These are phyloP conservation scores for Anableps anableps DNA, from an alignment of 2,797 vertebrate genomes.

Conservation along the genomic window DNA sequence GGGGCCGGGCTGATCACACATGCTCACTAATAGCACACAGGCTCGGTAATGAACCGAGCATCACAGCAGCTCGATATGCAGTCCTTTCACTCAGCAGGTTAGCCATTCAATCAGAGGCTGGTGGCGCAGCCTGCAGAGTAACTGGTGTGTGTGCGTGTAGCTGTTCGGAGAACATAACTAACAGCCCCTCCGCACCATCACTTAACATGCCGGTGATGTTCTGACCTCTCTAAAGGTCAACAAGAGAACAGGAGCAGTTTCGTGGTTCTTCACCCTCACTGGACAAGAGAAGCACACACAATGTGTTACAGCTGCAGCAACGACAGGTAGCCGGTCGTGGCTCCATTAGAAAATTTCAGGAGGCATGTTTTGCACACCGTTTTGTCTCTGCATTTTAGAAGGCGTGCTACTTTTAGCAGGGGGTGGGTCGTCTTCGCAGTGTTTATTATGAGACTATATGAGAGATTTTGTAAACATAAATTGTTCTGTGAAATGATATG, in stretches of 20 bases:
- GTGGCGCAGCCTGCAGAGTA: slow-evolving; percentile 41
- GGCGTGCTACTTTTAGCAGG: background rate
- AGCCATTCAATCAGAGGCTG: slow-evolving; percentile 37
- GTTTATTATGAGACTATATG: background rate
- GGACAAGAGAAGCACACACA: background rate
- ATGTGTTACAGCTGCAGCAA: background rate
- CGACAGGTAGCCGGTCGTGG: background rate
- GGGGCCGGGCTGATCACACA: slow-evolving; percentile 48
- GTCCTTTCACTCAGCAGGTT: slow-evolving; percentile 62
- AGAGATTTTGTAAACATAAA: slow-evolving; percentile 1
- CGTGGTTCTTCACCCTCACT: slow-evolving; percentile 9
- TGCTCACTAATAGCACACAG: slow-evolving; percentile 39
- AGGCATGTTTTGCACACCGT: background rate
- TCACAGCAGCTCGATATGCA: slow-evolving; percentile 59
- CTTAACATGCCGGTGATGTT: slow-evolving; percentile 64
- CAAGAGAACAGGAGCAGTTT: slow-evolving; percentile 18
- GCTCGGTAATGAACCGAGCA: slow-evolving; percentile 36
- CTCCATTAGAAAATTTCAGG: background rate
- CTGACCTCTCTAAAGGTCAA: slow-evolving; percentile 33
- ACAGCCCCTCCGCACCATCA: slow-evolving; percentile 59
- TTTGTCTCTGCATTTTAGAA: background rate
- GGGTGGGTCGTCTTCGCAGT: background rate
- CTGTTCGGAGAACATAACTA: slow-evolving; percentile 33
- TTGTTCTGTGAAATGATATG: background rate
- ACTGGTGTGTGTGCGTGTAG: slow-evolving; percentile 12